phyloP scores from a whole-genome alignment of 2,797 vertebrate genomes.

The Chiropotes sagulatus region DNA sequence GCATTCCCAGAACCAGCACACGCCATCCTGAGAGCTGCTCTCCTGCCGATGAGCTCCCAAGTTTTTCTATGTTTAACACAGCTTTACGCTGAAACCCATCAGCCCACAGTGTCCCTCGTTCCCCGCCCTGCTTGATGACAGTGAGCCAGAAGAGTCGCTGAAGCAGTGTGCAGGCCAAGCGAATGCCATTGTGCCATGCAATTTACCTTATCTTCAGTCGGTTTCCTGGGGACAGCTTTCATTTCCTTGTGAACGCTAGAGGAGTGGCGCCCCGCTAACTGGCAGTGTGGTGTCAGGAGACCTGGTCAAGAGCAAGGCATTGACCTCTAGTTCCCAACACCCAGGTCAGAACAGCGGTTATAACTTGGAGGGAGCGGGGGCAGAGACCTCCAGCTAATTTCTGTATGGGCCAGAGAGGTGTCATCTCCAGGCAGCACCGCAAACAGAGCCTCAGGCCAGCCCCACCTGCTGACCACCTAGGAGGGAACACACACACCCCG shows the following conservation, averaged over 20 bases:
- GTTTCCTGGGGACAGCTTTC: not conserved
- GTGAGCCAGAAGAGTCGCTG: not conserved
- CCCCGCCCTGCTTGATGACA: not conserved
- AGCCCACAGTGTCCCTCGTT: not conserved
- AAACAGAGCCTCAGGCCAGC: not conserved
- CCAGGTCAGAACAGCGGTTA: not conserved
- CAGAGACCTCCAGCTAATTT: not conserved
- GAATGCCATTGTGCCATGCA: not conserved
- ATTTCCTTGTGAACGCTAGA: not conserved
- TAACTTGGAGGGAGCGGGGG: not conserved
- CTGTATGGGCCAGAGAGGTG: not conserved
- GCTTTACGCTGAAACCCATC: not conserved
- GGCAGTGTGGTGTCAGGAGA: not conserved
- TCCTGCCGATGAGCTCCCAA: fast-evolving
- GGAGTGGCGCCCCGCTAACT: fast-evolving
- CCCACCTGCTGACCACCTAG: not conserved
- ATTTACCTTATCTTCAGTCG: not conserved
- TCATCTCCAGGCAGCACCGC: not conserved
- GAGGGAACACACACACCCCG: not conserved
- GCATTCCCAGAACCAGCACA: not conserved
- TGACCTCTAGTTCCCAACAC: not conserved
- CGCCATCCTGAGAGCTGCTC: not conserved
- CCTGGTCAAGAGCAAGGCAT: not conserved
- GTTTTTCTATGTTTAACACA: not conserved
- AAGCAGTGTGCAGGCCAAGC: not conserved